phyloP scores from a whole-genome alignment of 2,113 vertebrate species.

The Chaetorhynchus papuensis region DNA sequence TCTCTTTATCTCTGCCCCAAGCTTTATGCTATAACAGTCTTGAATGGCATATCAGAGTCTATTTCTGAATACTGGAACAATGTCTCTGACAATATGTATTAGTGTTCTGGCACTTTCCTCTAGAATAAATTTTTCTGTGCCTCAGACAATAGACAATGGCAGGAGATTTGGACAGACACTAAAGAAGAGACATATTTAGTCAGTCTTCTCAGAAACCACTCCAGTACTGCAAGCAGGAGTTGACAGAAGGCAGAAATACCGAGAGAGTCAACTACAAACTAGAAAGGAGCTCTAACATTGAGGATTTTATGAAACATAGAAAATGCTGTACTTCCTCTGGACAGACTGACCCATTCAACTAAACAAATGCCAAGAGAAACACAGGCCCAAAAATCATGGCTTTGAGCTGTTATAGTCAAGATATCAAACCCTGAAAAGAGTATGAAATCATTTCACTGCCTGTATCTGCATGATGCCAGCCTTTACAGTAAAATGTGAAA shows the following conservation, averaged over 20 bases:
- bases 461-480: neutral
- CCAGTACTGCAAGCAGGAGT: neutral
- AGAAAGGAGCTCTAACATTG: neutral
- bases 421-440: neutral
- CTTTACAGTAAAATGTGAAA: neutral
- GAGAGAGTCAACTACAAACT: neutral
- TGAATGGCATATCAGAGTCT: conserved; percentile 12
- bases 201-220: neutral
- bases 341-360: neutral
- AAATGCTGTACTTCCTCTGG: neutral
- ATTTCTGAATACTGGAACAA: conserved; percentile 3
- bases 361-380: neutral
- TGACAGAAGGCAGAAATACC: neutral
- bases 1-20: conserved; percentile 14
- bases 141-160: neutral
- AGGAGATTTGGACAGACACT: neutral
- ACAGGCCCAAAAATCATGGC: neutral
- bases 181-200: neutral
- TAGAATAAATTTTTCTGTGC: neutral
- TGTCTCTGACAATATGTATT: neutral
- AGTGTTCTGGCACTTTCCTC: neutral
- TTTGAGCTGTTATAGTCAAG: neutral
- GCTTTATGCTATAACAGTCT: neutral
- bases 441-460: neutral
- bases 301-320: neutral